phyloP scores from a whole-genome alignment of 2,113 vertebrate genomes.

The Phyllostomus hastatus region DNA sequence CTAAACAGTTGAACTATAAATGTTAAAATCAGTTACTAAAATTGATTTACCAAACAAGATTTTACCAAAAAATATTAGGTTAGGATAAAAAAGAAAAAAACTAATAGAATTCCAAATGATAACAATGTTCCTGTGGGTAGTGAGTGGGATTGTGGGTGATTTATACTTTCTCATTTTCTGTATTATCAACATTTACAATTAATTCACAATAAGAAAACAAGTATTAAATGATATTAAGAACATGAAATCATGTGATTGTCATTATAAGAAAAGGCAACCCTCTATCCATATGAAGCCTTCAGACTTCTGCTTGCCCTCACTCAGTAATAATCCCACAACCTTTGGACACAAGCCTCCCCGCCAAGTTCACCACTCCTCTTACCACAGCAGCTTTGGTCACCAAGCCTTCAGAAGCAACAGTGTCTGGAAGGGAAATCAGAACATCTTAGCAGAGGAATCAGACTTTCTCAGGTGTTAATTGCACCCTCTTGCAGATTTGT shows the following conservation, averaged over 20 bases:
- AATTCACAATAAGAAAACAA: neutral
- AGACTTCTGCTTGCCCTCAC: neutral
- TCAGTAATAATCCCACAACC: neutral
- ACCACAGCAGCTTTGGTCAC: neutral
- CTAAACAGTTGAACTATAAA: neutral
- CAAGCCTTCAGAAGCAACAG: neutral
- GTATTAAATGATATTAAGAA: conserved; percentile 17
- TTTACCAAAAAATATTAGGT: conserved; percentile 12
- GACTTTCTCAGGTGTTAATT: neutral
- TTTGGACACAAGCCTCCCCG: neutral
- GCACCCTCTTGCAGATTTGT: neutral
- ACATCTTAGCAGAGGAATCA: neutral
- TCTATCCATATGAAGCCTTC: neutral
- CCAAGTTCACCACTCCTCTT: neutral
- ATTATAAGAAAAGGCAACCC: neutral
- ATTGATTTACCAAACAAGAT: neutral
- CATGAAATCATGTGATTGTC: conserved; percentile 20
- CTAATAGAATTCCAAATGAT: conserved; percentile 12
- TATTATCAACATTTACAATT: neutral
- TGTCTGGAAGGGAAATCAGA: neutral
- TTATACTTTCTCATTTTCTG: conserved; percentile 9
- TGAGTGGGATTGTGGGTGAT: neutral
- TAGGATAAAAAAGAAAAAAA: neutral
- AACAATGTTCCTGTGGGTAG: neutral
- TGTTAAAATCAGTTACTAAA: conserved; percentile 28